A percentile compares a stretch with the other conserved stretches of the same genome.
phyloP scores from a whole-genome alignment of 2,888 invertebrate species.

The Oeneis ivallda region DNA sequence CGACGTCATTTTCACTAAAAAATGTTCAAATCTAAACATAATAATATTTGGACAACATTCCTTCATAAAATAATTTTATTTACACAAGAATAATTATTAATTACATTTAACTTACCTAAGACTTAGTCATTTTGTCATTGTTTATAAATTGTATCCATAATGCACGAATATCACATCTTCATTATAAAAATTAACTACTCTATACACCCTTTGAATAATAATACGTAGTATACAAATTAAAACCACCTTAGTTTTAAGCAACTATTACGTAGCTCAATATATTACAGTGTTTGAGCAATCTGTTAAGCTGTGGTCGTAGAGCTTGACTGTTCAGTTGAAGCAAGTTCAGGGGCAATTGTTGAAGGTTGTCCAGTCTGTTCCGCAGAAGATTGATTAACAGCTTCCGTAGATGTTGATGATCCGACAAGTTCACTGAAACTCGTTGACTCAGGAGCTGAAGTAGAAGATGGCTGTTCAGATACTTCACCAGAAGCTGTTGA shows the following conservation, averaged over 20 bases:
- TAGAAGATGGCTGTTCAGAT: constrained; percentile 44
- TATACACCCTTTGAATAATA: constrained; percentile 17
- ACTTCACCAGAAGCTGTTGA: constrained; percentile 38
- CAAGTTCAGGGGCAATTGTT: constrained; percentile 23
- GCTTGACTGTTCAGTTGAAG: constrained; percentile 36
- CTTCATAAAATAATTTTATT: constrained; percentile 32
- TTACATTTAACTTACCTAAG: constrained; percentile 36
- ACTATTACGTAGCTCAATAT: constrained; percentile 30
- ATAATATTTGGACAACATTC: neutral
- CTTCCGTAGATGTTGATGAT: constrained; percentile 33
- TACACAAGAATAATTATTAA: constrained; percentile 30
- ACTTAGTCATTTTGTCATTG: constrained; percentile 36
- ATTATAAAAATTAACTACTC: constrained; percentile 20
- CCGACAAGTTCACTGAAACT: constrained; percentile 33
- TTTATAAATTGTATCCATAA: constrained; percentile 24
- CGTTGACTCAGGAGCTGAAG: constrained; percentile 39
- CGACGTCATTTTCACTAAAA: neutral
- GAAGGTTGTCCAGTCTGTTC: constrained; percentile 33
- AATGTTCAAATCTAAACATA: neutral
- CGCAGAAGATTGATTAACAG: constrained; percentile 32
- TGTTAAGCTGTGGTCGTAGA: constrained; percentile 39
- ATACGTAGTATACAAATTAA: constrained; percentile 11
- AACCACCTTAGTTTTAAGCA: constrained; percentile 23
- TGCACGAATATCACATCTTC: constrained; percentile 23
- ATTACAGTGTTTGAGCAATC: constrained; percentile 18